These are phyloP conservation scores for Patagioenas fasciata DNA, from an alignment of 2,113 vertebrate genomes.

Conservation along the genomic window DNA sequence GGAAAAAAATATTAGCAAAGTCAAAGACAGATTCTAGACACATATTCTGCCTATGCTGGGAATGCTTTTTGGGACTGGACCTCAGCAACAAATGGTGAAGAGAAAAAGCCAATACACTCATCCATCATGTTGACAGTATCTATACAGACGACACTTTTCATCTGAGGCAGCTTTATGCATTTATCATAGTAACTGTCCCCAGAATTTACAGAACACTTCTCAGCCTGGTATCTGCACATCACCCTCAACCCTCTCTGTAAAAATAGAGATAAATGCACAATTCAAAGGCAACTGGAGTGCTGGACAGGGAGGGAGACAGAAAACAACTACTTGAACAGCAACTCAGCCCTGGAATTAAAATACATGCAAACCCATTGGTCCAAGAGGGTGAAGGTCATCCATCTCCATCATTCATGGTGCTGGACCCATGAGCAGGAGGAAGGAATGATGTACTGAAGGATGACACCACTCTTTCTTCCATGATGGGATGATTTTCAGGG, in stretches of 20 bases:
- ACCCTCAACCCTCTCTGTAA: background rate
- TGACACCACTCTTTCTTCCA: fast-evolving
- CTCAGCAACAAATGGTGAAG: background rate
- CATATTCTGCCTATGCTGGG: background rate
- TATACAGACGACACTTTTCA: background rate
- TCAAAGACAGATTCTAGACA: background rate
- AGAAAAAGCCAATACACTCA: background rate
- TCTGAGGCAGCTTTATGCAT: background rate
- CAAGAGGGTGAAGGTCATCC: background rate
- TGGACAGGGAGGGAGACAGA: background rate
- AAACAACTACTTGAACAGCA: background rate
- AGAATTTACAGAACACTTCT: background rate
- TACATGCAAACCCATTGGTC: background rate
- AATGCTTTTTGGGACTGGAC: background rate
- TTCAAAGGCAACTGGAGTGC: background rate
- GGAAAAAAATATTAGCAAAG: background rate
- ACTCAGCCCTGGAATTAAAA: background rate
- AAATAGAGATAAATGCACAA: background rate
- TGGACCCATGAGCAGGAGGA: background rate
- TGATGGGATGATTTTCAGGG: background rate
- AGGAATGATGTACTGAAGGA: background rate
- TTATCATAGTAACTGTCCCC: background rate
- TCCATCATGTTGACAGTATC: background rate
- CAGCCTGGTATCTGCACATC: background rate
- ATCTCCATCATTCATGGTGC: background rate